Conservation (phyloP, 2,888 invertebrate genomes). For the Napeogenes inachia region DNA sequence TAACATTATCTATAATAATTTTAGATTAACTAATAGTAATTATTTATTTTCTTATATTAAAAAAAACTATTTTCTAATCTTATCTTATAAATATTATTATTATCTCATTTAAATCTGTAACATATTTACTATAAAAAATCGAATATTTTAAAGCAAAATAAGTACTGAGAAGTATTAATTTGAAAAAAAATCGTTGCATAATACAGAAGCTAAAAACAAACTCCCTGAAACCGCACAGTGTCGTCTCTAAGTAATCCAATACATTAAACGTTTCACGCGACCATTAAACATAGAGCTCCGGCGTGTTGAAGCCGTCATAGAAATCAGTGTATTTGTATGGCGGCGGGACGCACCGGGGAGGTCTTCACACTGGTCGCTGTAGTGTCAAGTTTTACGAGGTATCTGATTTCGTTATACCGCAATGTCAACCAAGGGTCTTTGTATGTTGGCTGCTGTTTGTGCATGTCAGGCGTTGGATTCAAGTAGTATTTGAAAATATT, state of each 20-base stretch:
- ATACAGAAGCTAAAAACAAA: constrained; percentile 26
- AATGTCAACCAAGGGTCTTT: constrained; percentile 23
- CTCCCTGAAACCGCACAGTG: constrained; percentile 32
- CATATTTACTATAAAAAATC: no score
- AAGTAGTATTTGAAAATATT: constrained; percentile 1
- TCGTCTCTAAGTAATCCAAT: constrained; percentile 31
- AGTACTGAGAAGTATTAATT: neutral
- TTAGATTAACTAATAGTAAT: no score
- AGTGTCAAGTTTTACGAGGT: constrained; percentile 28
- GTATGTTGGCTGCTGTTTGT: constrained; percentile 15
- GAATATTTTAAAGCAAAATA: neutral
- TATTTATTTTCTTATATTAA: no score
- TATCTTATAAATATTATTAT: no score
- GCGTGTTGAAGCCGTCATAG: constrained; percentile 18
- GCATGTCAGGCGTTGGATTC: constrained; percentile 5
- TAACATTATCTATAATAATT: no score
- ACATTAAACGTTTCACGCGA: constrained; percentile 26
- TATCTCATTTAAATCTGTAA: no score
- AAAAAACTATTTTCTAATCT: no score
- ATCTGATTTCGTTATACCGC: constrained; percentile 24
- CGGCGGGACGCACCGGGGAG: constrained; percentile 12
- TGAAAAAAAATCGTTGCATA: constrained; percentile 15
- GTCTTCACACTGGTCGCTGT: constrained; percentile 19
- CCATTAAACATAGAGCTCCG: constrained; percentile 21
- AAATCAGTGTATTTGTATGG: constrained; percentile 15